Evolutionary conservation across 1,140 invertebrate species (phyloP), one percentile per base, ranked within the genome.

Genomic region (Drosophila baimaii): DNA sequence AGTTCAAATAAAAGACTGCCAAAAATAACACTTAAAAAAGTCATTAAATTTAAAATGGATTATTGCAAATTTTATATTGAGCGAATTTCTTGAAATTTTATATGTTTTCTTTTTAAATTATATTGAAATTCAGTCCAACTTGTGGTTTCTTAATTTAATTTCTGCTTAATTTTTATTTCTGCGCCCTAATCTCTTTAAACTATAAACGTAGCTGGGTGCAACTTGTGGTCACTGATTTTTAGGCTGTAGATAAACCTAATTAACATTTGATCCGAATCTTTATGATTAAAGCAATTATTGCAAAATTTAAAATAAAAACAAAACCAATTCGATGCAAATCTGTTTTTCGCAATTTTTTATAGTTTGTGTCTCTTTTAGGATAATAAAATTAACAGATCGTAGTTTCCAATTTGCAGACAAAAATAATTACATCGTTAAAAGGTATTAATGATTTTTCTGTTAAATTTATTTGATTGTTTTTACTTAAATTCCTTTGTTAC

Each of bases 221-320:
- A 31, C 29, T 41, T 62, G 31, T 7, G 49, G 27, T 59, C 21
- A 17, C 15, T 31, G 35, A 23, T 63, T 29, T 58, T 37, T 9
- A 12, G 35, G 15, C 21, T 59, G 10, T 12, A 59, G 33, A 61
- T 64, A 43, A 43, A 59, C 9, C 25, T 25, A 59, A 39, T 59
- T 29, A 63, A 13, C 33, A 5, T 29, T 33, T 19, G 17, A 23
- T 41, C 15, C 1, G 15, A 31, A 17, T 59, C 61, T 33, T 33
- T 21, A 31, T 52, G 29, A 58, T 17, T 63, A 23, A 58, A 5
- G 12, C 21, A 37, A 62, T 37, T n/a, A 56, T 27, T 56, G 31
- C 31, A 4, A 55, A 51, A 10, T 19, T 33, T 35, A 0, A 25
- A 9, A 52, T 61, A 25, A 35, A 61, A 35, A 19, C 12, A 29